phyloP scores from a whole-genome alignment of 2,113 vertebrate genomes.

The Motacilla tschutschensis region DNA sequence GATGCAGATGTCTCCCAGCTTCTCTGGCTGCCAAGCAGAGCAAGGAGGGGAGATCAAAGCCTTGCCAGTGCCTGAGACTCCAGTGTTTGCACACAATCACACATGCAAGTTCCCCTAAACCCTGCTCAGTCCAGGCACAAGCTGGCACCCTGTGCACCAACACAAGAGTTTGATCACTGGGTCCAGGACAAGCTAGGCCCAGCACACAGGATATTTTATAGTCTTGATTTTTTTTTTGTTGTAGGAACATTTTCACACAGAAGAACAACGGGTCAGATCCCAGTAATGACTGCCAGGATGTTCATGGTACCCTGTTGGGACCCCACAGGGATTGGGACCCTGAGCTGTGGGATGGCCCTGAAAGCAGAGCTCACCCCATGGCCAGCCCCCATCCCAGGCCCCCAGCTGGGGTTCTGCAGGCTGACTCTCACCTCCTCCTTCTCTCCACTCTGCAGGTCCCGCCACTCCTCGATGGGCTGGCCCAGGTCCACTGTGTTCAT shows the following conservation, averaged over 20 bases:
- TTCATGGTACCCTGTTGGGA: neutral
- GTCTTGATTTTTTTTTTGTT: neutral
- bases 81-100: fast-evolving
- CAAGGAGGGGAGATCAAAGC: neutral
- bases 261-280: neutral
- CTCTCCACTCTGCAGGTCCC: conserved; percentile 92
- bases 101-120: neutral
- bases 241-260: neutral
- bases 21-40: conserved; percentile 83
- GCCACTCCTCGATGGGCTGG: conserved; percentile 94
- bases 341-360: neutral
- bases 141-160: neutral
- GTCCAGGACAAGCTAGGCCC: neutral
- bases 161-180: neutral
- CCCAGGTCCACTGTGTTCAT: conserved; percentile 96
- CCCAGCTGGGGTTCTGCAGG: neutral
- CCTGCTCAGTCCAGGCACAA: neutral
- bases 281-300: neutral
- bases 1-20: conserved; percentile 96
- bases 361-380: neutral
- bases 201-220: neutral
- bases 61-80: fast-evolving
- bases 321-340: fast-evolving
- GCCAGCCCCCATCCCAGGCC: neutral
- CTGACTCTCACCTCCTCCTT: conserved; percentile 88